Evolutionary conservation across 2,888 invertebrate species (phyloP), one percentile per base, ranked within the genome.

Genomic region (Mimumesa dahlbomi): DNA sequence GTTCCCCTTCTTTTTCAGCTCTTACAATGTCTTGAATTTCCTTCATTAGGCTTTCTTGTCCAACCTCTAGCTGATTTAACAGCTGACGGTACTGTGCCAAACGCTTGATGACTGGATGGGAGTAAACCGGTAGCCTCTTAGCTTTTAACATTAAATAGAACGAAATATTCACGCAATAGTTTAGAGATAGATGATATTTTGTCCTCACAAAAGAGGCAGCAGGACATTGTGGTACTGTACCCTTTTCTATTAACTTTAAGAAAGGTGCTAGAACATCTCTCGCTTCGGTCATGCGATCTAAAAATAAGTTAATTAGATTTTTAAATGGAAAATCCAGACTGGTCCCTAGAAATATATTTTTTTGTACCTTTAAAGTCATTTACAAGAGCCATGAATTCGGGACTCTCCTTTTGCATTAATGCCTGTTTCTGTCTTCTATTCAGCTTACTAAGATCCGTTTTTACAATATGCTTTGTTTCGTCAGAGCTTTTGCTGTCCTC

Each of bases 31-130:
- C 91, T 76, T 93, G 92, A 69, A 95, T 91, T 89, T 95, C 93
- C 81, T 93, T 91, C 29, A 95, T 91, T 2, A 94, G 90, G 84
- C 94, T 92, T 61, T 93, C 91, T 88, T 94, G 95, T 56, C 93
- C 92, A 7, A 93, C 92, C 75, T 94, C 93, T 75, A 96, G 90
- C 90, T 96, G 93, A 71, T 93, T 92, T 46, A 97, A 90, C 82
- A 97, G 91, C 88, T 95, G 93, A 70, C 94, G 92, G 83, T 95
- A 95, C 85, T 96, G 95, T 65, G 95, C 94, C 53, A 98, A 91
- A 71, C 96, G 92, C 86, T 96, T 95, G 42, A 96, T 93, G 11
- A 98, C 93, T n/a, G 98, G 98, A 91, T 99, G 98, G 79, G 94
- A 94, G 82, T 94, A 93, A 18, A 96, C 91, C 57, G 93, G 92